Evolutionary conservation across 2,888 invertebrate genomes (phyloP).

Genomic region (Diaphora mendica): DNA sequence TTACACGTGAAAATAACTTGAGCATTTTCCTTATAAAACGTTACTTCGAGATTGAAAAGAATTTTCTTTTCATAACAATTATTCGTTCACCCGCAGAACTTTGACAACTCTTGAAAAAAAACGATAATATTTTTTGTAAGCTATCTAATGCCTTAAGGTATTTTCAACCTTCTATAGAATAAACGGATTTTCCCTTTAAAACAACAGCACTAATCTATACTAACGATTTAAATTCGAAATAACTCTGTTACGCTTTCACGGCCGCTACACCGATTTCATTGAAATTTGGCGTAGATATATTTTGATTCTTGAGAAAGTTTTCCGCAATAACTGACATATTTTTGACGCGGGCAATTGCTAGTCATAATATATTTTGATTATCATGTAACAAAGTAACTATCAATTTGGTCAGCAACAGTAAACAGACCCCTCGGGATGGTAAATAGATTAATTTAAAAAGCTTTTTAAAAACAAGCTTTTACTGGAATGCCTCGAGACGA

Average conservation of each 20-base stretch:
- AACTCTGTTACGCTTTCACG: too few species aligned
- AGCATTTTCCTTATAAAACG: constrained; percentile 71
- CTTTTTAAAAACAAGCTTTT: too few species aligned
- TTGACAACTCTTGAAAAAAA: constrained; percentile 64
- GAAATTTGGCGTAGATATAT: too few species aligned
- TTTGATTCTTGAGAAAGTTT: too few species aligned
- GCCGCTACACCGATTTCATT: too few species aligned
- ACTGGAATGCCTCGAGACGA: too few species aligned
- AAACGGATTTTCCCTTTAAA: constrained; percentile 17
- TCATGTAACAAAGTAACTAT: too few species aligned
- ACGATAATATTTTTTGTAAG: constrained; percentile 57
- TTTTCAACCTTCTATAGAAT: constrained; percentile 42
- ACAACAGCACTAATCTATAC: constrained; percentile 9
- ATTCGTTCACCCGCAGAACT: constrained; percentile 67
- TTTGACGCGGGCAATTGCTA: too few species aligned
- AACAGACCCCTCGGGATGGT: neutral
- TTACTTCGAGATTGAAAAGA: constrained; percentile 70
- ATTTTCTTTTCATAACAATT: constrained; percentile 71
- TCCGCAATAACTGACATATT: too few species aligned
- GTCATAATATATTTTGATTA: neutral
- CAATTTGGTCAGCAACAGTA: neutral
- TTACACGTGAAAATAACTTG: constrained; percentile 73
- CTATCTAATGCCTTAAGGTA: constrained; percentile 41
- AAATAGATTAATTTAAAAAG: too few species aligned
- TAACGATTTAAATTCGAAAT: too few species aligned